Evolutionary conservation across 2,888 invertebrate genomes (phyloP).

Genomic region (Tenthredo livida): DNA sequence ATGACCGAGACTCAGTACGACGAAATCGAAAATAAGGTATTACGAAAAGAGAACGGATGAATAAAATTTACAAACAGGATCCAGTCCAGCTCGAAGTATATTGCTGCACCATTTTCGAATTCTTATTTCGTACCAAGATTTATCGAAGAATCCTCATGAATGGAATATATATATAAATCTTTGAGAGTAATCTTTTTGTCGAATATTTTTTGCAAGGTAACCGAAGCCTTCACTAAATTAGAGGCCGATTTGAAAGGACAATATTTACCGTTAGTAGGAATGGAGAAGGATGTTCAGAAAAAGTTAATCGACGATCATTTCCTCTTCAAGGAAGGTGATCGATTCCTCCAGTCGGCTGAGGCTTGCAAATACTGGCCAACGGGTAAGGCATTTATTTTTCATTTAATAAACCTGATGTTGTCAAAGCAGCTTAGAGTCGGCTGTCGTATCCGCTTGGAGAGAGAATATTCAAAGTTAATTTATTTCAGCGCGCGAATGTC

Average conservation of each 20-base stretch:
- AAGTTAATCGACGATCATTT: conserved; percentile 83
- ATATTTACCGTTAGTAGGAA: conserved; percentile 81
- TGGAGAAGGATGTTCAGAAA: conserved; percentile 81
- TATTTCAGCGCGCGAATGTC: neutral
- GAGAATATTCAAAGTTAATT: conserved; percentile 39
- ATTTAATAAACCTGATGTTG: conserved; percentile 56
- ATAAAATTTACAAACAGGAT: neutral
- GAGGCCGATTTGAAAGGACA: conserved; percentile 82
- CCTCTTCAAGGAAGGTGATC: conserved; percentile 84
- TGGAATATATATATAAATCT: neutral
- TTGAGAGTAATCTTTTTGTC: neutral
- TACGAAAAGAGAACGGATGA: conserved; percentile 35
- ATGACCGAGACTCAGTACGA: conserved; percentile 83
- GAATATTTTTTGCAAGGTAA: conserved; percentile 65
- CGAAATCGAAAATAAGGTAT: conserved; percentile 82
- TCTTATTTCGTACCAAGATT: too few relatives aligned
- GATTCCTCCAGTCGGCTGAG: conserved; percentile 80
- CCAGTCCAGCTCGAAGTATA: neutral
- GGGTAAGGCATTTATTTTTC: conserved; percentile 80
- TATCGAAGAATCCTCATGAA: neutral
- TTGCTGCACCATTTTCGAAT: neutral
- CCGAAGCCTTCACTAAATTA: conserved; percentile 75
- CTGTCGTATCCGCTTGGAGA: neutral
- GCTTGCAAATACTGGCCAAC: conserved; percentile 86
- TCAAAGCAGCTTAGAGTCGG: neutral